Base-by-base conservation (phyloP, 2,888 invertebrate species). In the Icerya purchasi region DNA sequence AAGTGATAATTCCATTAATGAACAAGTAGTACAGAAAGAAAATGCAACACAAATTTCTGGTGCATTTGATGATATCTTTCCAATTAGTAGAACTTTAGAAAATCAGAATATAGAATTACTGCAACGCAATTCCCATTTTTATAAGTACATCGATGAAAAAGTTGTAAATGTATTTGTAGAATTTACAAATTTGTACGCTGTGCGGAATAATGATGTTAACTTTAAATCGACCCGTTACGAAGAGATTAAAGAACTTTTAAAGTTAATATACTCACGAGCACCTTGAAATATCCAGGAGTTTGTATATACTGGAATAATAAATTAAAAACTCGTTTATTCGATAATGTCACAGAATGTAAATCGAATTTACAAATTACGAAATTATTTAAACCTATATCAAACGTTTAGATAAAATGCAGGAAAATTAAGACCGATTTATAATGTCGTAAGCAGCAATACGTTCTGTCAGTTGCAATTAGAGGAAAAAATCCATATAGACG, bases 401-500 rank as follows among this genome's bases (percentile, higher is more conserved):
- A 8, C 14, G 8, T 8, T 14, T n/a, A 54, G 54, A 54, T 54
- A 54, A 54, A 54, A 20, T 54, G 22, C 10, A 19, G 22, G n/a
- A n/a, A 54, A 54, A 54, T 20, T 54, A 8, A 19, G 54, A 10
- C 54, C 54, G 8, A 23, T n/a, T 54, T 54, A 54, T 54, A 23
- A 54, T 54, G 22, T 22, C 3, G n/a, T 54, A 54, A 54, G 22
- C 10, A 54, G 22, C 20, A n/a, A n/a, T n/a, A 54, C 8, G 22
- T 54, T 22, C 22, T 23, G n/a, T 54, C 18, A 21, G n/a, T 22
- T 54, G 24, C 54, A 22, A 19, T 22, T 20, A 21, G 54, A 54
- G 24, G 18, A 21, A 22, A 22, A 20, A 19, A 18, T 54, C 22
- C 22, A 22, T 19, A 10, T 23, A 22, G 22, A 54, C 54, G 64